These are phyloP conservation scores for Dasyurus viverrinus DNA, from an alignment of 2,113 vertebrate genomes.

Conservation along the genomic window DNA sequence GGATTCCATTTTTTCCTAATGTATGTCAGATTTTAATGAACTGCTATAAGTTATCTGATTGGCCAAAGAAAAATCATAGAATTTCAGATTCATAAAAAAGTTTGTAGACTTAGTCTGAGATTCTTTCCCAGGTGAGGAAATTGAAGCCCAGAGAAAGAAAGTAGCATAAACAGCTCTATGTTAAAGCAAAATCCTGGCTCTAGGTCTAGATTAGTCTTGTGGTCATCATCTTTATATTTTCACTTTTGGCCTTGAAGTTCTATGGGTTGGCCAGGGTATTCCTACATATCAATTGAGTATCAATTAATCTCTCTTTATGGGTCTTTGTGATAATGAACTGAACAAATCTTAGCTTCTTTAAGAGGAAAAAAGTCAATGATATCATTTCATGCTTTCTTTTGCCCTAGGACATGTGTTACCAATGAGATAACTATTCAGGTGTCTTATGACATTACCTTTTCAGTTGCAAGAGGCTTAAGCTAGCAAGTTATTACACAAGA, in stretches of 20 bases:
- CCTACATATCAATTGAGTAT: not conserved
- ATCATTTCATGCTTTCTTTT: not conserved
- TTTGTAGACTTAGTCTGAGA: not conserved
- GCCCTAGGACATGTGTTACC: constrained; percentile 2
- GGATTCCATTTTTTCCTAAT: not conserved
- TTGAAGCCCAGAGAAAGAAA: not conserved
- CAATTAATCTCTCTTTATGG: not conserved
- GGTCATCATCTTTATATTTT: not conserved
- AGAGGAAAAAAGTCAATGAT: not conserved
- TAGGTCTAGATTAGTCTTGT: not conserved
- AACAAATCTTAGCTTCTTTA: not conserved
- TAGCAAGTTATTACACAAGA: constrained; percentile 38
- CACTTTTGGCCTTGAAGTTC: not conserved
- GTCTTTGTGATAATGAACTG: not conserved
- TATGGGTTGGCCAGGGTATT: not conserved
- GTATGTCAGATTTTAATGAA: not conserved
- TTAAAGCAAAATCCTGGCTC: not conserved
- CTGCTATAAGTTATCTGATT: not conserved
- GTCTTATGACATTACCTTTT: not conserved
- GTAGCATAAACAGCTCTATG: not conserved
- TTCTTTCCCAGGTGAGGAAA: not conserved
- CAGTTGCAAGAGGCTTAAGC: constrained; percentile 25
- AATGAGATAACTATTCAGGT: constrained; percentile 15
- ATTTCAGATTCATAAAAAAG: not conserved
- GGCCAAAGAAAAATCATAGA: not conserved